Evolutionary conservation across 2,113 vertebrate species (phyloP), one percentile per base, ranked within the genome.

Genomic region (Centropristis striata): DNA sequence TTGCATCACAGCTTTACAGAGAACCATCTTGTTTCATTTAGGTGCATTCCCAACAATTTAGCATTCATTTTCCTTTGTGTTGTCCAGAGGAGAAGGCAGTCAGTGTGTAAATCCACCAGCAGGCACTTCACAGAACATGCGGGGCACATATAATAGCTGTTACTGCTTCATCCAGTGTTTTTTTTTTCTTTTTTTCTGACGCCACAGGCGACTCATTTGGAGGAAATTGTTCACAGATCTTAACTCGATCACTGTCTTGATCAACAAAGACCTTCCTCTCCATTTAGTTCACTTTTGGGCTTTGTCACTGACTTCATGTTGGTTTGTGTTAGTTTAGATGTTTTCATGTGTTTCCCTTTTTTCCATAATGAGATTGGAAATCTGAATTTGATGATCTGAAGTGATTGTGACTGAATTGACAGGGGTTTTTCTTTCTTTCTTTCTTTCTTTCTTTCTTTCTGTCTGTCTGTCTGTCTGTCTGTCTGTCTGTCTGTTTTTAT

Each of bases 221-320:
- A 85, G 67, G 41, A 92, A 93, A 93, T 90, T 87, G 75, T 71
- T 93, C 53, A 71, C 92, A 93, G 88, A 90, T 90, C 75, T 86
- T 54, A 18, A 63, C 18, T 18, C 10, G 21, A 74, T 81, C 58
- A 28, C 39, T 39, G 39, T 84, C 36, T 47, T 23, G 39, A 78
- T 79, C 74, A 66, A 70, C 70, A 78, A 68, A 70, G 46, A 21
- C 6, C 2, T 36, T 28, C 80, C 67, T 83, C 80, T 71, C 15
- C 25, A 41, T 50, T 75, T 50, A 23, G 47, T 71, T 71, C 59
- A 39, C 13, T 66, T 70, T 57, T 27, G 20, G 73, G n/a, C 50
- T 53, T 27, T 46, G 41, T 61, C 49, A 42, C 2, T 69, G 59
- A 50, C 25, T 67, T 69, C 21, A 44, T 61, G 25, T 20, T 46